Evolutionary conservation across 2,797 vertebrate species (phyloP).

Genomic region (Hemitrygon akajei): DNA sequence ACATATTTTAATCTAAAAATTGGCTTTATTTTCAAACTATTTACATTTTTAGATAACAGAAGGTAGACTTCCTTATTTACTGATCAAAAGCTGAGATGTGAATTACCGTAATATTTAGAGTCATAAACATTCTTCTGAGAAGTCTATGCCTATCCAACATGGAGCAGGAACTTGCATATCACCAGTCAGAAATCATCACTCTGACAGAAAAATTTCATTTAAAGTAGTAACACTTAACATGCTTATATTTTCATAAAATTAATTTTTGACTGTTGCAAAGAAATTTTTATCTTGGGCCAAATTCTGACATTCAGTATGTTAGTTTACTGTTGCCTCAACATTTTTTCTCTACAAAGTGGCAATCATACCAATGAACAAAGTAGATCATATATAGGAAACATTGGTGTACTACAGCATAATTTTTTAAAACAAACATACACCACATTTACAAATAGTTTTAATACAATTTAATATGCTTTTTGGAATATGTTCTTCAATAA

Average conservation of each 20-base stretch:
- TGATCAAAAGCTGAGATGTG: constrained; percentile 24
- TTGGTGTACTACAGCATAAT: not conserved
- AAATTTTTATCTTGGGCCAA: not conserved
- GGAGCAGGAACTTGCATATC: not conserved
- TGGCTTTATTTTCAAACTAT: not conserved
- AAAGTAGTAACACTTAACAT: not conserved
- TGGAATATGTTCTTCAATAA: not conserved
- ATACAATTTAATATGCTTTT: not conserved
- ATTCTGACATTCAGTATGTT: not conserved
- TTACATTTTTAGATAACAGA: not conserved
- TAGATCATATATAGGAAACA: not conserved
- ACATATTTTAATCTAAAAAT: constrained; percentile 6
- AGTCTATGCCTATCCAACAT: not conserved
- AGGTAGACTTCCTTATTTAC: not conserved
- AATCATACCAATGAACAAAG: not conserved
- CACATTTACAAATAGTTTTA: not conserved
- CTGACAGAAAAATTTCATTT: not conserved
- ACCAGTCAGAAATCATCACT: not conserved
- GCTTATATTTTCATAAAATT: not conserved
- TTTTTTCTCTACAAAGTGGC: not conserved
- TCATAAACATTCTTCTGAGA: not conserved
- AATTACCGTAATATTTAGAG: constrained; percentile 24
- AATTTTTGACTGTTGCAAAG: not conserved
- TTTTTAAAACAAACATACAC: not conserved
- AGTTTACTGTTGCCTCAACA: not conserved